Base-by-base conservation (phyloP, 1,140 invertebrate species). In the Drosophila sp. region DNA sequence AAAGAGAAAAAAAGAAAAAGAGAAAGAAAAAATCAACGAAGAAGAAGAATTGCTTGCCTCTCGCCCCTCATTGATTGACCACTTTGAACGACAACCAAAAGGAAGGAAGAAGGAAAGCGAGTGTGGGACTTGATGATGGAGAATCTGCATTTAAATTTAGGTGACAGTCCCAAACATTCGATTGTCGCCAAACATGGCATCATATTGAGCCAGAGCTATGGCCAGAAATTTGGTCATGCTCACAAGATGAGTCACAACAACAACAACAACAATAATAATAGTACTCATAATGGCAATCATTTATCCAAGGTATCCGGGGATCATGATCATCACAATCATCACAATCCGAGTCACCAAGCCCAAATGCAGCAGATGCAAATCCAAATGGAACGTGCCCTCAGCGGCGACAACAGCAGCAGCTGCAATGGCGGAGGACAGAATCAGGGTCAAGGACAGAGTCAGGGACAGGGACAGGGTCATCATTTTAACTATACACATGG, bases 71-170 rank as follows among this genome's bases (percentile, higher is more conserved):
- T 5, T 35, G 33, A 6, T 35, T 35, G 33, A 5, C 5, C 33
- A 35, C 33, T 35, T 35, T 35, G 3, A 25, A 23, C 35, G 35
- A 38, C 11, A 7, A 38, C 47, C 11, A 44, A 44, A 23, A 10
- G 17, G 10, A 2, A 8, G 29, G 30, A 56, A 17, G 30, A 6
- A 17, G 57, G 3, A 33, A n/a, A 57, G 30, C 30, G 4, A 30
- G 30, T 4, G 30, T 11, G 10, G 10, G 35, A 38, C 1, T 38
- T 35, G 58, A 68, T 62, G 32, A 70, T 63, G 71, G 73, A 72
- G 55, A 54, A 67, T 60, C 54, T 58, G 44, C 50, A 68, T 66
- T 62, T 77, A 41, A 70, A 70, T 77, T 66, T 61, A 74, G 71
- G 62, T 66, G 50, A 66, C 55, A 62, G 71, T 35, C 29, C 47